Conservation (phyloP, 2,888 invertebrate species). For the Sinohyriopsis cumingii region DNA sequence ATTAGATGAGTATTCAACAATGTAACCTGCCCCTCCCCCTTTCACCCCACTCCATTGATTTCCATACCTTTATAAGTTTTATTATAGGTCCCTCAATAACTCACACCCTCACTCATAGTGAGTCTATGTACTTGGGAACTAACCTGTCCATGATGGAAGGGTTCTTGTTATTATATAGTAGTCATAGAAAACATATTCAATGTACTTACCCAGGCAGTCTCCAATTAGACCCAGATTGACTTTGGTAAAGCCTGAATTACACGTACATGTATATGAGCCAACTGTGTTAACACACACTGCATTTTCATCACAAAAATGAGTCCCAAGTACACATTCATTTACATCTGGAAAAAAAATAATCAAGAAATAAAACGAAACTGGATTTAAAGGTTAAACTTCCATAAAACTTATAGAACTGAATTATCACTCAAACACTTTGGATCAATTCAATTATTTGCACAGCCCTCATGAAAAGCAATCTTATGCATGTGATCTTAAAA, state of each 20-base stretch:
- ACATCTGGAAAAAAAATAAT: constrained; percentile 23
- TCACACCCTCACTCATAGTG: too few species aligned
- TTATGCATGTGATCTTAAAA: too few species aligned
- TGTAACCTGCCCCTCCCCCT: background rate
- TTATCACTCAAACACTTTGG: too few species aligned
- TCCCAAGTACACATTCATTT: constrained; percentile 31
- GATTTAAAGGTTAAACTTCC: too few species aligned
- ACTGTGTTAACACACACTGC: constrained; percentile 34
- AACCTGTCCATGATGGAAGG: too few species aligned
- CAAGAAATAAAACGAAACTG: too few species aligned
- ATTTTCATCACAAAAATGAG: constrained; percentile 26
- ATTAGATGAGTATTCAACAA: background rate
- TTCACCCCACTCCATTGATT: background rate
- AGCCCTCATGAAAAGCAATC: too few species aligned
- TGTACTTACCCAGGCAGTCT: constrained; percentile 19
- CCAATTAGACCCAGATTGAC: constrained; percentile 13
- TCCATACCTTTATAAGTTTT: background rate
- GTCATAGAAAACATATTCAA: background rate
- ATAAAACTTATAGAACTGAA: too few species aligned
- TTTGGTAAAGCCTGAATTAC: constrained; percentile 4
- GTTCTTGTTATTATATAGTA: background rate
- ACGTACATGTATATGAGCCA: constrained; percentile 21
- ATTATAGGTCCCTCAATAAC: too few species aligned
- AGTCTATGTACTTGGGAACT: too few species aligned
- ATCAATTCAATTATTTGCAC: too few species aligned